Evolutionary conservation across 2,797 vertebrate genomes (phyloP).

Genomic region (Eulemur coronatus): DNA sequence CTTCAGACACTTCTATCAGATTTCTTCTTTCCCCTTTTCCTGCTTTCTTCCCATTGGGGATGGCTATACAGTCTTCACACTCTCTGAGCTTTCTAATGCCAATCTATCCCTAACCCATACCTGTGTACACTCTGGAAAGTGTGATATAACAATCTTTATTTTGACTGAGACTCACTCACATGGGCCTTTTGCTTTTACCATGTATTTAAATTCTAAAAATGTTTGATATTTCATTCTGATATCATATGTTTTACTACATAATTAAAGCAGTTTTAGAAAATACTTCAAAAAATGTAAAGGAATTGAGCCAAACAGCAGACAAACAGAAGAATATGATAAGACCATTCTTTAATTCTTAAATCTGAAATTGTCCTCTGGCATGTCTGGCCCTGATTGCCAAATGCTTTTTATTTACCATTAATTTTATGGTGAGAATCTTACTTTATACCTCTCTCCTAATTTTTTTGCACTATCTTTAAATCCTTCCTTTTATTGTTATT

Average conservation of each 20-base stretch:
- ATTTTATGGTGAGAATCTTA: neutral
- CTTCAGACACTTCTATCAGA: neutral
- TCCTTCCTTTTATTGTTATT: neutral
- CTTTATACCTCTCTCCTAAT: neutral
- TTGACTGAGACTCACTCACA: neutral
- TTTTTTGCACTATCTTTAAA: neutral
- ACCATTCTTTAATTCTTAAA: neutral
- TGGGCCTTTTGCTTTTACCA: neutral
- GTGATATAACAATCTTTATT: neutral
- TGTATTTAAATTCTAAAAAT: neutral
- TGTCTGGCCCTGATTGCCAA: neutral
- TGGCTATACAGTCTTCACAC: neutral
- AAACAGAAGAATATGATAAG: neutral
- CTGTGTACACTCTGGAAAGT: neutral
- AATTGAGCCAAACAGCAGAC: neutral
- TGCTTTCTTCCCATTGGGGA: neutral
- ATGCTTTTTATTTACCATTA: neutral
- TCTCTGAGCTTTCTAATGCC: neutral
- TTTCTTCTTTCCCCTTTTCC: neutral
- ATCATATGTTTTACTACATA: neutral
- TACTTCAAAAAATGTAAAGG: neutral
- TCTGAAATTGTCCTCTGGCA: neutral
- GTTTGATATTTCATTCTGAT: neutral
- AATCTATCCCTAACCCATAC: neutral
- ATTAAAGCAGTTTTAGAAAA: neutral